These are phyloP conservation scores for Eutrigla gurnardus DNA, from an alignment of 2,797 vertebrate species.

Conservation along the genomic window DNA sequence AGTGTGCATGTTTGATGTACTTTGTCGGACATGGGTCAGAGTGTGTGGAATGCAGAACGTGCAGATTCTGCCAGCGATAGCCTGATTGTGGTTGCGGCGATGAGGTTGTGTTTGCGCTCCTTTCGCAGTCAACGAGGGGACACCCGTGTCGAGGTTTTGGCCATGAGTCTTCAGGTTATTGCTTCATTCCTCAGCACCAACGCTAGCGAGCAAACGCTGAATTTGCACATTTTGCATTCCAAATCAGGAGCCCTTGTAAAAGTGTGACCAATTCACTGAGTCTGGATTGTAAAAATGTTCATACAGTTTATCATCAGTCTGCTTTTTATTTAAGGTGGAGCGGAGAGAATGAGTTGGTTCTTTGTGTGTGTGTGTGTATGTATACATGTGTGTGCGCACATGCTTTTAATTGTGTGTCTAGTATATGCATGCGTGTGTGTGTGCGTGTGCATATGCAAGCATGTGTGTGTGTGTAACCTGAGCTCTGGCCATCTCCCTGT, in stretches of 20 bases:
- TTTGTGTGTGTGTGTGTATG: conserved; percentile 19
- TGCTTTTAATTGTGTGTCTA: conserved; percentile 47
- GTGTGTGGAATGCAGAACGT: conserved; percentile 74
- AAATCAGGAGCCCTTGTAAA: conserved; percentile 64
- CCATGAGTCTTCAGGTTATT: conserved; percentile 37
- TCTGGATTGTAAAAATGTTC: conserved; percentile 66
- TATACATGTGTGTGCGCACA: conserved; percentile 29
- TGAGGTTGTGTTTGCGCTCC: conserved; percentile 56
- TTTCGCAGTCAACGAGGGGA: conserved; percentile 29
- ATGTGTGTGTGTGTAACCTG: conserved; percentile 70
- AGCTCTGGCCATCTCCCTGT: conserved; percentile 73
- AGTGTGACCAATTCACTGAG: conserved; percentile 52
- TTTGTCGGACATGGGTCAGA: conserved; percentile 69
- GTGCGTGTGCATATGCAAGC: conserved; percentile 37
- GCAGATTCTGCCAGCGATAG: conserved; percentile 67
- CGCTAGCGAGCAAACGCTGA: conserved; percentile 41
- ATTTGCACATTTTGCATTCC: conserved; percentile 54
- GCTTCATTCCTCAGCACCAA: conserved; percentile 49
- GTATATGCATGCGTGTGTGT: conserved; percentile 14
- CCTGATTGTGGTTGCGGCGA: conserved; percentile 44
- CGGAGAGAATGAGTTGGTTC: conserved; percentile 23
- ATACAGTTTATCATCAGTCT: conserved; percentile 29
- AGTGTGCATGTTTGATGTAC: conserved; percentile 65
- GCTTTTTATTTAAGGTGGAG: conserved; percentile 44
- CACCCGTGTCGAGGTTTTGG: conserved; percentile 33